Evolutionary conservation across 2,888 invertebrate genomes (phyloP).

Genomic region (Pegoplata infirma): DNA sequence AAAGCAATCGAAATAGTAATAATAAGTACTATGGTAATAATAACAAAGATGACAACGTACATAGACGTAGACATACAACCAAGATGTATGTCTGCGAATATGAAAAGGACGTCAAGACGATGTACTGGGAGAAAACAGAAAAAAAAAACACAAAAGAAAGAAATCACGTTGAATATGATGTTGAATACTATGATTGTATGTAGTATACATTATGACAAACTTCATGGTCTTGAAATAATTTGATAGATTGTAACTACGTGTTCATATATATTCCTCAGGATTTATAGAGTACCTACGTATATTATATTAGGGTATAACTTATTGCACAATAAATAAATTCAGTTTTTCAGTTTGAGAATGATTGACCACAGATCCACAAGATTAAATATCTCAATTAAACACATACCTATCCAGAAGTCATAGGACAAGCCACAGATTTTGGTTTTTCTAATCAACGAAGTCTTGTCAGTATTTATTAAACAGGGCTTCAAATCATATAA

Average conservation of each 20-base stretch:
- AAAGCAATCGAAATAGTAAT: constrained; percentile 43
- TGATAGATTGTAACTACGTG: constrained; percentile 60
- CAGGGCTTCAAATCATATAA: too few species aligned
- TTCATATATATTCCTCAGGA: constrained; percentile 11
- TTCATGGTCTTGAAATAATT: constrained; percentile 62
- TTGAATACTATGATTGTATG: background rate
- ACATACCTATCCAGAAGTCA: too few species aligned
- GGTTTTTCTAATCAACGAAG: too few species aligned
- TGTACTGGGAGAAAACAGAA: background rate
- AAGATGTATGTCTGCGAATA: background rate
- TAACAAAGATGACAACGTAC: constrained; percentile 18
- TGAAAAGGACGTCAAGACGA: constrained; percentile 6
- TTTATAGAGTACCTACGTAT: constrained; percentile 1
- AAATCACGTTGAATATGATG: constrained; percentile 35
- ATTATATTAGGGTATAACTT: too few species aligned
- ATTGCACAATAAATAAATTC: too few species aligned
- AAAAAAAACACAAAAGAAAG: constrained; percentile 25
- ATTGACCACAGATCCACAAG: too few species aligned
- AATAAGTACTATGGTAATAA: constrained; percentile 45
- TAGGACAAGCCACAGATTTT: too few species aligned
- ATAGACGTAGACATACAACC: background rate
- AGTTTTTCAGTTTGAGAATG: too few species aligned
- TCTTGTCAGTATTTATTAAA: too few species aligned
- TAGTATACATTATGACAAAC: constrained; percentile 46
- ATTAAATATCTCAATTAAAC: too few species aligned